phyloP scores from a whole-genome alignment of 1,140 invertebrate species.

The Penaeus indicus region DNA sequence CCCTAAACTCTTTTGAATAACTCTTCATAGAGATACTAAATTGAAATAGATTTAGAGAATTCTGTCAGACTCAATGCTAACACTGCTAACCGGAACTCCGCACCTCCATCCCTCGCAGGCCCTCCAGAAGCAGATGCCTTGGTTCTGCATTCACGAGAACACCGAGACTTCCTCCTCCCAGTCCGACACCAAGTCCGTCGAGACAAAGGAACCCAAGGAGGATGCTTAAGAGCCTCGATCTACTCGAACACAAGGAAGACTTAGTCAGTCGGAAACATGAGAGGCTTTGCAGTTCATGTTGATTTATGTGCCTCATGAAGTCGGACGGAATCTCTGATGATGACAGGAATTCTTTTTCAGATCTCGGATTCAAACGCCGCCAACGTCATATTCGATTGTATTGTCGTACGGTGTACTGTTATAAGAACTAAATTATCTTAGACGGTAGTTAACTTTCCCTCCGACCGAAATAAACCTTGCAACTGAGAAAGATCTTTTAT shows the following conservation, averaged over 20 bases:
- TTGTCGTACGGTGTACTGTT: no score
- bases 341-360: no score
- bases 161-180: slow-evolving; percentile 9
- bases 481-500: no score
- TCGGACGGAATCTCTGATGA: background rate
- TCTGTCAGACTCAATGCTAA: no score
- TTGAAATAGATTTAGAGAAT: no score
- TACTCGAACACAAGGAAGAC: no score
- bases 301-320: slow-evolving; percentile 66
- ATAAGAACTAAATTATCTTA: no score
- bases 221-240: slow-evolving; percentile 66
- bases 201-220: background rate
- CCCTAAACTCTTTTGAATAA: no score
- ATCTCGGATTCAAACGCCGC: background rate
- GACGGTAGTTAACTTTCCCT: background rate
- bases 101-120: slow-evolving; percentile 75
- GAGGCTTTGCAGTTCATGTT: slow-evolving; percentile 50
- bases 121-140: slow-evolving; percentile 80
- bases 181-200: slow-evolving; percentile 28
- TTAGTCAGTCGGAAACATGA: no score
- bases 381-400: no score
- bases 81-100: slow-evolving; percentile 70
- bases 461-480: no score
- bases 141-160: slow-evolving; percentile 69
- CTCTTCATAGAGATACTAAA: no score